These are phyloP conservation scores for Limnothrissa miodon DNA, from an alignment of 2,113 vertebrate genomes.

Conservation along the genomic window DNA sequence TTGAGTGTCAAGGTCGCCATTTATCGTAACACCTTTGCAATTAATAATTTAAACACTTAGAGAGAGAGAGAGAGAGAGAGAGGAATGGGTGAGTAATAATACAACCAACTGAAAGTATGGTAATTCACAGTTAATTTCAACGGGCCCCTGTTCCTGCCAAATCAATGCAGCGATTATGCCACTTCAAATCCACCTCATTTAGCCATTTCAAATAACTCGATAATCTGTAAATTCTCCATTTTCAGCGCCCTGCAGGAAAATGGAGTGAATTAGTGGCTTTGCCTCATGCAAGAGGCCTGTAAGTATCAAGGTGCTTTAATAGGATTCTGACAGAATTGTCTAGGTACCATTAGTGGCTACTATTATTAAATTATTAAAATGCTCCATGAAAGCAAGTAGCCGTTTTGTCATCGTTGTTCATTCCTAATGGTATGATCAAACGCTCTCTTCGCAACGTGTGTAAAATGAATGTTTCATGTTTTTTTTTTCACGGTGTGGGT, in stretches of 20 bases:
- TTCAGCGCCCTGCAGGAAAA: constrained; percentile 19
- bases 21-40: neutral
- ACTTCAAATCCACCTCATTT: constrained; percentile 33
- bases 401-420: constrained; percentile 59
- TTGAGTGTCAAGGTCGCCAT: neutral
- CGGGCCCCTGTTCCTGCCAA: constrained; percentile 13
- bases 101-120: constrained; percentile 3
- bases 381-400: constrained; percentile 58
- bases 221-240: constrained; percentile 33
- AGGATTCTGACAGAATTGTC: constrained; percentile 25
- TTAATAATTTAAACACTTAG: constrained; percentile 11
- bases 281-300: constrained; percentile 22
- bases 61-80: neutral
- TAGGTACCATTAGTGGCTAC: constrained; percentile 34
- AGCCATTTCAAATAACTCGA: constrained; percentile 25
- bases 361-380: constrained; percentile 54
- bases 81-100: neutral
- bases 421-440: constrained; percentile 67
- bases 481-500: constrained; percentile 1
- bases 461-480: constrained; percentile 60
- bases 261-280: constrained; percentile 22
- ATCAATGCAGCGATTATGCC: constrained; percentile 34
- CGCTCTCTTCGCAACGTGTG: constrained; percentile 56
- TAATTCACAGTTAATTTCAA: constrained; percentile 26
- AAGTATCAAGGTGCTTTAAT: constrained; percentile 28